phyloP scores from a whole-genome alignment of 2,888 invertebrate genomes.

The Isoperla grammatica region DNA sequence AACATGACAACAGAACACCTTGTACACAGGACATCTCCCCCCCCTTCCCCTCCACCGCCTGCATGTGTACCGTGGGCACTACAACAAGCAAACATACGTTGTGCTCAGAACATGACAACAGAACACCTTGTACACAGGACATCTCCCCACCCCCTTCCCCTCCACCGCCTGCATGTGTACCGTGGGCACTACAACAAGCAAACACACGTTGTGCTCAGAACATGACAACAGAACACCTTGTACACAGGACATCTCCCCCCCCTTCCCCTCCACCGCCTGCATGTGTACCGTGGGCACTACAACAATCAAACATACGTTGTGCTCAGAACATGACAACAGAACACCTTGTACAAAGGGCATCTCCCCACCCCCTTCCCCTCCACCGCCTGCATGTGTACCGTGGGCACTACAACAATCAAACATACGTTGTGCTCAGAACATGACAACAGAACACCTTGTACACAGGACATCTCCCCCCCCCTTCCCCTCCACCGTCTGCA shows the following conservation, averaged over 20 bases:
- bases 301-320: conserved; percentile 38
- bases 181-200: conserved; percentile 58
- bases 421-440: neutral
- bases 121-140: conserved; percentile 87
- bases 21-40: conserved; percentile 85
- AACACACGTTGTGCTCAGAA: conserved; percentile 21
- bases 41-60: conserved; percentile 82
- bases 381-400: conserved; percentile 79
- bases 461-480: conserved; percentile 80
- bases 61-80: conserved; percentile 74
- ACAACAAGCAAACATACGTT: conserved; percentile 41
- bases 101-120: no score
- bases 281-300: conserved; percentile 72
- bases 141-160: conserved; percentile 80
- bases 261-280: conserved; percentile 82
- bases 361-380: conserved; percentile 81
- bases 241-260: conserved; percentile 83
- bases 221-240: conserved; percentile 91
- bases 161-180: conserved; percentile 82
- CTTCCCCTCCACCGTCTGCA: conserved; percentile 85
- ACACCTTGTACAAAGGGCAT: conserved; percentile 88
- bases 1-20: conserved; percentile 93
- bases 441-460: conserved; percentile 92
- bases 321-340: no score
- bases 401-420: conserved; percentile 55